Evolutionary conservation across 2,797 vertebrate genomes (phyloP).

Genomic region (Arctocebus calabarensis): DNA sequence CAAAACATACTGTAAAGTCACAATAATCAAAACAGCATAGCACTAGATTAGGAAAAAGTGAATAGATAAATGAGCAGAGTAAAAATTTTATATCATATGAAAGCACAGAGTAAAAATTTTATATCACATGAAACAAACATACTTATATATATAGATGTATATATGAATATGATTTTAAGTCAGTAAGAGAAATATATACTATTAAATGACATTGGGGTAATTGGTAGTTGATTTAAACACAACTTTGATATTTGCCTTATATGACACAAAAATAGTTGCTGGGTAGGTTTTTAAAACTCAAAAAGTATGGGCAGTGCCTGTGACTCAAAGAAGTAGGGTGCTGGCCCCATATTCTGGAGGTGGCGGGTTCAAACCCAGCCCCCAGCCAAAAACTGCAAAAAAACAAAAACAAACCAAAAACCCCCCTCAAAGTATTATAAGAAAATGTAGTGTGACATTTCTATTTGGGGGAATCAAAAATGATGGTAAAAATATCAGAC

Average conservation of each 20-base stretch:
- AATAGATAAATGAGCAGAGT: not conserved
- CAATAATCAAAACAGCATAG: conserved; percentile 6
- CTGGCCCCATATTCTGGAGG: no score
- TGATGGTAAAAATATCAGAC: not conserved
- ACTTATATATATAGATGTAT: not conserved
- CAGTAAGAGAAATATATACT: not conserved
- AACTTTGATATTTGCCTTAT: not conserved
- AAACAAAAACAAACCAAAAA: no score
- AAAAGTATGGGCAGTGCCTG: not conserved
- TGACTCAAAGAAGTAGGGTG: no score
- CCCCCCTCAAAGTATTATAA: not conserved
- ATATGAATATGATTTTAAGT: not conserved
- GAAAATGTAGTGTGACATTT: not conserved
- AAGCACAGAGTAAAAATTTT: not conserved
- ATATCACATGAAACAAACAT: not conserved
- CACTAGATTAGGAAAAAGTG: not conserved
- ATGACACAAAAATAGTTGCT: not conserved
- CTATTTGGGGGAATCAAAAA: not conserved
- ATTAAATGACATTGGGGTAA: not conserved
- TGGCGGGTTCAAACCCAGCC: no score
- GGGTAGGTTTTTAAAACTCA: not conserved
- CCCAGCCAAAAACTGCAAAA: no score
- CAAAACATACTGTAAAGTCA: conserved; percentile 21
- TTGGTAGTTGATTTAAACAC: not conserved
- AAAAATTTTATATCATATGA: not conserved